phyloP scores from a whole-genome alignment of 2,113 vertebrate species.

The Thermophis baileyi region DNA sequence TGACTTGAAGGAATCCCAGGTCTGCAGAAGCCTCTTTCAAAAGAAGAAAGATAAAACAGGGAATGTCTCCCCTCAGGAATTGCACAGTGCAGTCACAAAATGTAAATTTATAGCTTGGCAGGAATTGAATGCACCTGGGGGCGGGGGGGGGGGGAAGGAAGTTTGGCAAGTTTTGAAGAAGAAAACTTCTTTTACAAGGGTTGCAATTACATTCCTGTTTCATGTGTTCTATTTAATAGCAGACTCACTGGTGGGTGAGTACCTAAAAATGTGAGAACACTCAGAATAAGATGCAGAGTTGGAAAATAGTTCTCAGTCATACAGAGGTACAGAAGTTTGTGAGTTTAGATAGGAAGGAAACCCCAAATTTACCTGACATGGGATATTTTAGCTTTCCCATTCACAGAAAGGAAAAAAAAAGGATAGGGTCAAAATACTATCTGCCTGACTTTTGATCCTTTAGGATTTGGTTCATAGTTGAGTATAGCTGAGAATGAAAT shows the following conservation, averaged over 20 bases:
- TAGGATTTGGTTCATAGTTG: neutral
- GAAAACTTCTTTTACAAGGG: neutral
- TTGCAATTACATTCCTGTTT: neutral
- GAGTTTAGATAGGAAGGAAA: neutral
- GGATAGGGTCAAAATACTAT: neutral
- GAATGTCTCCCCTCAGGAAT: neutral
- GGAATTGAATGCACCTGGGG: neutral
- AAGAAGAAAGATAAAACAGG: neutral
- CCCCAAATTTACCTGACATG: neutral
- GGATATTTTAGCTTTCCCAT: neutral
- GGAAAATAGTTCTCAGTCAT: neutral
- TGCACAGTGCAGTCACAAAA: neutral
- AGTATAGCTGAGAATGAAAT: neutral
- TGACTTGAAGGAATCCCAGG: neutral
- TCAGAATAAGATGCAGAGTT: neutral
- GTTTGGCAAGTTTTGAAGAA: neutral
- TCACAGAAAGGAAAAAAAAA: rapidly evolving
- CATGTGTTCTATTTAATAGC: neutral
- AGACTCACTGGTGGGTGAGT: neutral
- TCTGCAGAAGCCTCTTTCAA: neutral
- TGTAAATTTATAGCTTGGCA: neutral
- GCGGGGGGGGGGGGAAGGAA: neutral
- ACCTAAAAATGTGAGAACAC: neutral
- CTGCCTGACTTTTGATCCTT: neutral
- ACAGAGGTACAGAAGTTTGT: neutral